These are phyloP conservation scores for Characodon lateralis DNA, from an alignment of 2,797 vertebrate genomes.

Conservation along the genomic window DNA sequence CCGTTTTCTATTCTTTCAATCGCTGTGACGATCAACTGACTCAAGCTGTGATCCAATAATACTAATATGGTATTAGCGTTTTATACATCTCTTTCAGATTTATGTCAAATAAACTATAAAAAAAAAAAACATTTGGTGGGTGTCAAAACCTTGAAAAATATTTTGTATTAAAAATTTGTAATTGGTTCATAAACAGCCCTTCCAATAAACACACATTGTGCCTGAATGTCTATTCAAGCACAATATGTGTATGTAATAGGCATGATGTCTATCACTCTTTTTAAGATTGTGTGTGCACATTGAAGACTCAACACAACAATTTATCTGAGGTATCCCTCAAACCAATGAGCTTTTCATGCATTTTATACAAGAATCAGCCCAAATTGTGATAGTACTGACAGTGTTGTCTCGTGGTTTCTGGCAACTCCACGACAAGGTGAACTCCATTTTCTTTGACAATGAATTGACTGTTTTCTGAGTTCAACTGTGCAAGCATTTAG, in stretches of 20 bases:
- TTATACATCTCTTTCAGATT: too few species aligned
- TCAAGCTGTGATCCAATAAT: background rate
- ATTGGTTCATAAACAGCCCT: too few species aligned
- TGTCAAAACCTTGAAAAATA: too few species aligned
- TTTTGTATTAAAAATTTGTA: too few species aligned
- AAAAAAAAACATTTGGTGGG: too few species aligned
- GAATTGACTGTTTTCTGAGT: conserved; percentile 59
- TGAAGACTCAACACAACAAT: conserved; percentile 30
- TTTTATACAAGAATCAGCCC: conserved; percentile 41
- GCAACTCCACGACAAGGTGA: conserved; percentile 34
- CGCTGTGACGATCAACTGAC: background rate
- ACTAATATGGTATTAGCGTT: background rate
- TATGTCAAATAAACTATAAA: too few species aligned
- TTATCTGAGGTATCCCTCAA: conserved; percentile 12
- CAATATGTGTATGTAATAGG: too few species aligned
- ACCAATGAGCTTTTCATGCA: conserved; percentile 61
- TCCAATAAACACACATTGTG: background rate
- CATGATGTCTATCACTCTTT: conserved; percentile 6
- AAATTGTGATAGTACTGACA: conserved; percentile 54
- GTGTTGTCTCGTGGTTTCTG: conserved; percentile 44
- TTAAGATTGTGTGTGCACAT: conserved; percentile 10
- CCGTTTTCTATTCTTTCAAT: background rate
- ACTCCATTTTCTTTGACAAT: conserved; percentile 59
- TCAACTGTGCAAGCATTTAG: conserved; percentile 39
- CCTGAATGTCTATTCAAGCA: background rate